Conservation (phyloP, 2,113 vertebrate species). For the Rhombomys opimus region DNA sequence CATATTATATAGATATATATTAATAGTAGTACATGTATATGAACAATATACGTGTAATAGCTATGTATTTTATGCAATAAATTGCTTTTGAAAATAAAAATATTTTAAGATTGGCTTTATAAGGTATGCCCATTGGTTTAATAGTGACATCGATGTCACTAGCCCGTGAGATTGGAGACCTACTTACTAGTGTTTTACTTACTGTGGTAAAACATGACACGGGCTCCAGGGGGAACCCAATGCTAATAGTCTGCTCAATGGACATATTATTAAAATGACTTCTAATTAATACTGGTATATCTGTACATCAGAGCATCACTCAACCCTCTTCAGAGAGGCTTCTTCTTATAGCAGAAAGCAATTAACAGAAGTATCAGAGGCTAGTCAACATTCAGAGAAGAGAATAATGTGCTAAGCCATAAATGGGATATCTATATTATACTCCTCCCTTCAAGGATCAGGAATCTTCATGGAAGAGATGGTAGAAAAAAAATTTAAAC, state of each 20-base stretch:
- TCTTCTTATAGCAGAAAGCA: not conserved
- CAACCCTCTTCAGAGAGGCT: not conserved
- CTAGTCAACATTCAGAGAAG: not conserved
- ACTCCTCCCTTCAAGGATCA: not conserved
- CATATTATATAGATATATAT: no score
- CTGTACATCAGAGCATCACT: not conserved
- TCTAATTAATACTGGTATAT: not conserved
- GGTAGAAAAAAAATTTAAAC: not conserved
- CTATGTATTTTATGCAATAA: not conserved
- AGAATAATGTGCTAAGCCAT: not conserved
- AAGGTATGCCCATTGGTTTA: not conserved
- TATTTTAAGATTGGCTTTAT: not conserved
- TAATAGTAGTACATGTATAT: not conserved
- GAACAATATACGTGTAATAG: not conserved
- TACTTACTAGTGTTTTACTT: not conserved
- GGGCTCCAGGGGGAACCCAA: not conserved
- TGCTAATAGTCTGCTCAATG: not conserved
- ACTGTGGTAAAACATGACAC: not conserved
- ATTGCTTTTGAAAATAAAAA: not conserved
- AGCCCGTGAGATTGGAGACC: not conserved
- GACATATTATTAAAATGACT: not conserved
- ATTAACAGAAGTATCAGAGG: not conserved
- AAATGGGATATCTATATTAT: not conserved
- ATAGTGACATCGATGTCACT: not conserved
- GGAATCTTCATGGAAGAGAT: not conserved